Conservation (phyloP, 2,113 vertebrate species). For the Sapayoa aenigma region DNA sequence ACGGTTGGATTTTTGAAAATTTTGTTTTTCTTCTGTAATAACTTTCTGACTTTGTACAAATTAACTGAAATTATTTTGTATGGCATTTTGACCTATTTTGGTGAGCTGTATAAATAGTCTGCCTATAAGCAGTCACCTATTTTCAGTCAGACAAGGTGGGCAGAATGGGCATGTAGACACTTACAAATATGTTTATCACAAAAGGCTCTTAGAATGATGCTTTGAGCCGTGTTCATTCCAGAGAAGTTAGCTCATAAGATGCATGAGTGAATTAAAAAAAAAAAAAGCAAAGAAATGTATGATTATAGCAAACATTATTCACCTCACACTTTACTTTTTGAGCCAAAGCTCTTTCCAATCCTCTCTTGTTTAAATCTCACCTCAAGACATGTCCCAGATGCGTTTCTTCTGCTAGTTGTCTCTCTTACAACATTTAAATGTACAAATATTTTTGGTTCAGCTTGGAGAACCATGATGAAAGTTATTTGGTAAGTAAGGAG, state of each 20-base stretch:
- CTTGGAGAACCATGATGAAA: background rate
- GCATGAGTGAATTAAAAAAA: background rate
- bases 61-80: background rate
- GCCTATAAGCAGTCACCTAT: background rate
- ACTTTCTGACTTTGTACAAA: background rate
- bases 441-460: background rate
- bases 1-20: background rate
- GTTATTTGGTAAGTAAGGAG: conserved; percentile 4
- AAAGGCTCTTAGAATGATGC: background rate
- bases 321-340: background rate
- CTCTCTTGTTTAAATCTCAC: background rate
- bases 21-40: background rate
- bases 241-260: background rate
- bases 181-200: background rate
- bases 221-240: background rate
- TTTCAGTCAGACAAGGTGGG: background rate
- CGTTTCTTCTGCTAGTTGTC: background rate
- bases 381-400: background rate
- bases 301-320: background rate
- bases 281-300: background rate
- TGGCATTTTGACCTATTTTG: background rate
- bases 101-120: background rate
- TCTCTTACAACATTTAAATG: background rate
- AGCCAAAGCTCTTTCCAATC: background rate
- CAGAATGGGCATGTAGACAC: background rate